A percentile compares a stretch with the other conserved stretches of the same genome.
phyloP scores from a whole-genome alignment of 2,888 invertebrate species.

The Stramonita haemastoma region DNA sequence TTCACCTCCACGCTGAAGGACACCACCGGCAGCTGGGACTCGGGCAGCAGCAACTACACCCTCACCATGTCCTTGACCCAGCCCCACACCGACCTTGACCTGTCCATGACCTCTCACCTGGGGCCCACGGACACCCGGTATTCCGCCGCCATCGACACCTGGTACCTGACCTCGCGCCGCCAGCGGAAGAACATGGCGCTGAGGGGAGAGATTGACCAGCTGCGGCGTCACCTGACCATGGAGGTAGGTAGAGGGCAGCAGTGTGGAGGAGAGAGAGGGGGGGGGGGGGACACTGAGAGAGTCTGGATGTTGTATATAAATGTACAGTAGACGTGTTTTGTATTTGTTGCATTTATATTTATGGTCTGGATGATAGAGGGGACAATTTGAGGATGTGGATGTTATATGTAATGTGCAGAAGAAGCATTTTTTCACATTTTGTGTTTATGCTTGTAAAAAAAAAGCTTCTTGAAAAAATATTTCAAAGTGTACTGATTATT shows the following conservation, averaged over 20 bases:
- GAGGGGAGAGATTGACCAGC: conserved; percentile 61
- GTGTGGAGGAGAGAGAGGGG: too few species aligned
- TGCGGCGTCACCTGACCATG: conserved; percentile 55
- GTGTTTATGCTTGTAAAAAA: too few species aligned
- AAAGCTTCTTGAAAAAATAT: too few species aligned
- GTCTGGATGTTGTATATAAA: too few species aligned
- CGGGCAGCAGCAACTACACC: conserved; percentile 54
- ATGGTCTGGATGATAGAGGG: too few species aligned
- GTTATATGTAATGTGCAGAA: too few species aligned
- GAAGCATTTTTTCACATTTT: too few species aligned
- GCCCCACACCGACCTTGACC: conserved; percentile 64
- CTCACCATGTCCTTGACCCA: conserved; percentile 61
- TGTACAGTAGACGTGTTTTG: too few species aligned
- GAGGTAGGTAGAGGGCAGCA: conserved; percentile 44
- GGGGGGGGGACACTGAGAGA: too few species aligned
- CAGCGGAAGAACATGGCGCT: conserved; percentile 60
- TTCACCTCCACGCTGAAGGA: conserved; percentile 55
- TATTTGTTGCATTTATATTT: too few species aligned
- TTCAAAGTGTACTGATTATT: too few species aligned
- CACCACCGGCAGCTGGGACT: conserved; percentile 41
- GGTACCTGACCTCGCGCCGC: conserved; percentile 60
- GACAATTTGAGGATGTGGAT: too few species aligned
- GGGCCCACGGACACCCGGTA: conserved; percentile 49
- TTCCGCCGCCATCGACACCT: conserved; percentile 57
- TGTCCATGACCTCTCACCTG: conserved; percentile 59